A percentile compares a stretch with the other conserved stretches of the same genome.
phyloP scores from a whole-genome alignment of 2,113 vertebrate genomes.

The Poeciliopsis prolifica region DNA sequence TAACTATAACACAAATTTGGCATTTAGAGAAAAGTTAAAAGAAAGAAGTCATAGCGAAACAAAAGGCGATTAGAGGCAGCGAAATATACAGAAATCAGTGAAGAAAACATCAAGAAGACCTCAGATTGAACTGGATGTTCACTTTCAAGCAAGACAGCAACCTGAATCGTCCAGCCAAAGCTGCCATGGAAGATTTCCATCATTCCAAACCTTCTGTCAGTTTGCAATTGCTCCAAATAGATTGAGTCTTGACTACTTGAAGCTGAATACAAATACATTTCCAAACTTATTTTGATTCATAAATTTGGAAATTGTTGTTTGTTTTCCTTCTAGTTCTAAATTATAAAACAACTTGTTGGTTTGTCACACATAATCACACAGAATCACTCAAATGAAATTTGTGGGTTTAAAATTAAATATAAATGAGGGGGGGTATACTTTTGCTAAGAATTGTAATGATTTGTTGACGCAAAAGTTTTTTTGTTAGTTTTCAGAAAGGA shows the following conservation, averaged over 20 bases:
- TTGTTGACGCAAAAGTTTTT: background rate
- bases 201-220: no score
- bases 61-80: background rate
- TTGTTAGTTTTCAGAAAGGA: conserved; percentile 1
- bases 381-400: background rate
- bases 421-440: no score
- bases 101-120: background rate
- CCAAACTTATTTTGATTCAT: background rate
- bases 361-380: background rate
- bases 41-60: background rate
- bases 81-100: no score
- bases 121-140: background rate
- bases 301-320: background rate
- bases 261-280: background rate
- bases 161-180: background rate
- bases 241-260: background rate
- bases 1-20: background rate
- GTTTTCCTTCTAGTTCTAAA: background rate
- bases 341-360: background rate
- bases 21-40: background rate
- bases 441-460: no score
- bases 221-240: no score
- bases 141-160: background rate
- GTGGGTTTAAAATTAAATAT: no score
- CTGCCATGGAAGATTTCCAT: no score